These are phyloP conservation scores for Drosophila mayaguana DNA, from an alignment of 2,888 invertebrate species.

Conservation along the genomic window DNA sequence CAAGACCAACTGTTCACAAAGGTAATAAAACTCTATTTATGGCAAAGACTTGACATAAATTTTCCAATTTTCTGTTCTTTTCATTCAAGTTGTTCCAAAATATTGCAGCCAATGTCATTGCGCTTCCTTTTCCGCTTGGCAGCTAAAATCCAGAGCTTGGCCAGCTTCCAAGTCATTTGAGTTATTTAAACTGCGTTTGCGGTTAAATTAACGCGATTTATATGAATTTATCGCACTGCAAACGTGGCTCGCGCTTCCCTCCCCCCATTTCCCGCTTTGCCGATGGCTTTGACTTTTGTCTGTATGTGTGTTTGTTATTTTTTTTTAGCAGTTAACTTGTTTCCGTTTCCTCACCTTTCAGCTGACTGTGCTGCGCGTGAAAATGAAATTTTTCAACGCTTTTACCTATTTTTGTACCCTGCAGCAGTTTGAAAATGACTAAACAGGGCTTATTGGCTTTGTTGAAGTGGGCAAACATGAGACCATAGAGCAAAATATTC, in stretches of 20 bases:
- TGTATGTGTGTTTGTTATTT: slow-evolving; percentile 9
- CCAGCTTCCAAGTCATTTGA: slow-evolving; percentile 59
- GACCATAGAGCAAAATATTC: background rate
- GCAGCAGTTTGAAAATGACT: background rate
- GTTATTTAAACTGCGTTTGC: slow-evolving; percentile 79
- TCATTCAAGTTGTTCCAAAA: accelerated
- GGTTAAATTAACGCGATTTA: slow-evolving; percentile 83
- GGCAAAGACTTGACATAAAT: too few relatives aligned
- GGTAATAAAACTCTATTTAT: too few relatives aligned
- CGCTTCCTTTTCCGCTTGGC: background rate
- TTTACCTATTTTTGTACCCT: slow-evolving; percentile 17
- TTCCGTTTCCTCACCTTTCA: slow-evolving; percentile 28
- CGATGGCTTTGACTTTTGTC: slow-evolving; percentile 4
- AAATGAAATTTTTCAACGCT: slow-evolving; percentile 51
- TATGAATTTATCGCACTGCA: slow-evolving; percentile 77
- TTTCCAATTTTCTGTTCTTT: background rate
- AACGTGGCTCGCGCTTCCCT: background rate
- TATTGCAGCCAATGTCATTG: slow-evolving; percentile 38
- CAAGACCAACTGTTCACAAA: too few relatives aligned
- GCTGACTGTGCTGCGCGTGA: slow-evolving; percentile 47
- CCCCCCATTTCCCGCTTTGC: background rate
- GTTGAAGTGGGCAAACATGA: too few relatives aligned
- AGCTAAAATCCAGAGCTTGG: slow-evolving; percentile 21
- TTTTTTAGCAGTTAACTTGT: slow-evolving; percentile 56
- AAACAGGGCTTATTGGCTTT: background rate